Percentiles rank a stretch among this genome's conserved stretches.
phyloP scores from a whole-genome alignment of 1,140 invertebrate genomes.

The Drosophila nebulosa region DNA sequence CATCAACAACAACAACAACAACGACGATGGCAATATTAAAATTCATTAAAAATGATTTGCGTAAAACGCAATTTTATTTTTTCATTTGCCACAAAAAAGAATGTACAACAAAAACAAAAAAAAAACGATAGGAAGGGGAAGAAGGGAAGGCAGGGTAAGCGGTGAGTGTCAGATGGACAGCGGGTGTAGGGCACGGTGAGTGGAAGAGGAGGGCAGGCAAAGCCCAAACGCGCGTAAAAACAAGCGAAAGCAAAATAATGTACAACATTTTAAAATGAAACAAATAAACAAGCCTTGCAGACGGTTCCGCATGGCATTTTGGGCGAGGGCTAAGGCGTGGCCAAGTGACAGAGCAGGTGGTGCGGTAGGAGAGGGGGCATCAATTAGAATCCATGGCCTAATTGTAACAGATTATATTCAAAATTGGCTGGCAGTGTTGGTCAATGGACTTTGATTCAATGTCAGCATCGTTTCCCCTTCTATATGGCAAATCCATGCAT shows the following conservation, averaged over 20 bases:
- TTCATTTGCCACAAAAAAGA: constrained; percentile 35
- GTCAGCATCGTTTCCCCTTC: too few species aligned
- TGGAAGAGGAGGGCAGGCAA: not conserved
- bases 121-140: constrained; percentile 1
- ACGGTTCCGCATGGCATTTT: not conserved
- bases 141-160: too few species aligned
- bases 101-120: not conserved
- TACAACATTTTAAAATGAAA: constrained; percentile 54
- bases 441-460: not conserved
- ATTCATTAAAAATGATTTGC: constrained; percentile 80
- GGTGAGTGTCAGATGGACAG: not conserved
- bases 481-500: too few species aligned
- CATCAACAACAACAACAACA: constrained; percentile 20
- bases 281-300: constrained; percentile 42
- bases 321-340: not conserved
- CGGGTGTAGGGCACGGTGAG: not conserved
- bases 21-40: constrained; percentile 60
- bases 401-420: not conserved
- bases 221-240: constrained; percentile 21
- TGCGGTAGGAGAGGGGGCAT: not conserved
- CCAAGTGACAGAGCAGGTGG: not conserved
- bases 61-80: constrained; percentile 79
- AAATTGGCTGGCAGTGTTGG: not conserved
- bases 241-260: constrained; percentile 40
- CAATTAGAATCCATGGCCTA: not conserved